Conservation (phyloP, 1,140 invertebrate species). For the Microplitis demolitor region DNA sequence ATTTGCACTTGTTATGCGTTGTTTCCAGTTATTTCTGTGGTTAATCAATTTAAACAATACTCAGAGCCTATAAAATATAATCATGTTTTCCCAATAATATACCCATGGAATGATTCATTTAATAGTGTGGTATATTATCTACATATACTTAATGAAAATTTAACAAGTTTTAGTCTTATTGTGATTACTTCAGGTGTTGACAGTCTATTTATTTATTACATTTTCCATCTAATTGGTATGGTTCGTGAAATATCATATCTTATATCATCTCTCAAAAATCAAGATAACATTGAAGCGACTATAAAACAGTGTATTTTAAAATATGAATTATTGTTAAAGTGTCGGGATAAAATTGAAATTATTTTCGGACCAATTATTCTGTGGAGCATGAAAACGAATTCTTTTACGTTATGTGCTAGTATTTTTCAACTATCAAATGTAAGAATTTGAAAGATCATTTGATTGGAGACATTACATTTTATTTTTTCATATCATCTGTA, state of each 20-base stretch:
- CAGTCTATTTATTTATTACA: slow-evolving; percentile 29
- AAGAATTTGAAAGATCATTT: neutral
- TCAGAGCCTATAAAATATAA: slow-evolving; percentile 15
- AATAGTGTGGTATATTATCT: slow-evolving; percentile 15
- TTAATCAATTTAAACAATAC: neutral
- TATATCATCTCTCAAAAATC: slow-evolving; percentile 25
- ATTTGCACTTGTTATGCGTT: neutral
- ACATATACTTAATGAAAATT: slow-evolving; percentile 23
- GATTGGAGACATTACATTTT: neutral
- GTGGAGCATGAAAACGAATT: slow-evolving; percentile 30
- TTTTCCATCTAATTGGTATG: slow-evolving; percentile 33
- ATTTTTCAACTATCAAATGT: slow-evolving; percentile 41
- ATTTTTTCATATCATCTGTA: too few relatives aligned
- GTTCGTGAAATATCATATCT: slow-evolving; percentile 20
- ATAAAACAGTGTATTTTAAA: slow-evolving; percentile 15
- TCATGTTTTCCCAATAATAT: slow-evolving; percentile 11
- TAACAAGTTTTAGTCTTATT: slow-evolving; percentile 5
- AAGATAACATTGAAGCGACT: slow-evolving; percentile 4
- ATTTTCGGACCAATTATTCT: slow-evolving; percentile 38
- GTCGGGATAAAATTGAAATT: slow-evolving; percentile 30
- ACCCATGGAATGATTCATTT: slow-evolving; percentile 18
- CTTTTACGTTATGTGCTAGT: slow-evolving; percentile 34
- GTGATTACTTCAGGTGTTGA: slow-evolving; percentile 33
- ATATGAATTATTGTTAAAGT: slow-evolving; percentile 24
- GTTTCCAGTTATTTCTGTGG: neutral